Base-by-base conservation (phyloP, 2,113 vertebrate genomes). In the Gavia stellata region DNA sequence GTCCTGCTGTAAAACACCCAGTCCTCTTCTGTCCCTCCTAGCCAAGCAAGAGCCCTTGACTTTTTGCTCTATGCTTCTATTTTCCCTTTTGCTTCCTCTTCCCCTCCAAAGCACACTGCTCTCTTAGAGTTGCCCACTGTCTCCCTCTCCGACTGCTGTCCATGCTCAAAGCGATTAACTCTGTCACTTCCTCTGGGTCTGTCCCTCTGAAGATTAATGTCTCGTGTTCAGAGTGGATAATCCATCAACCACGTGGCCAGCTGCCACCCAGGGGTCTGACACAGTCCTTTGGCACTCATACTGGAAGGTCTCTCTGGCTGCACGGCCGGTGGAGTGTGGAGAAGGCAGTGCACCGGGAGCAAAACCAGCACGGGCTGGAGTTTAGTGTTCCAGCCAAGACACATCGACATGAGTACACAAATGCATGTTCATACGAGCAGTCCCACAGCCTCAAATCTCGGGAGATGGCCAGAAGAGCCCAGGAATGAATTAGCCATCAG, bases 181-280 rank as follows among this genome's bases (percentile, higher is more conserved):
- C 47, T 88, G 89, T 50, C 85, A 47, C 84, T 34, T 89, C 81
- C 90, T 80, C 74, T 63, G 73, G n/a, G 86, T 62, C 74, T 90
- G 63, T 61, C 91, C 44, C 78, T 96, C 90, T 96, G 73, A 88
- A 96, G 96, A 93, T 93, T 94, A 92, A 87, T 53, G 82, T 91
- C 82, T 96, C 34, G 6, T 36, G 49, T 82, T 87, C 15, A 4
- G 66, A 89, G 59, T 53, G 73, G 81, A 83, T 95, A 91, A 96
- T 91, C 88, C 90, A 92, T 93, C 88, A 96, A 58, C 19, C 31
- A 90, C 65, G 79, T 63, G 52, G 71, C 91, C 89, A 90, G 63
- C 72, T 83, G 84, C 91, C 86, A 78, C 52, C 71, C 79, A 92
- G 50, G 79, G 86, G 73, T 59, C 83, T 89, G 83, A 82, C 1